Evolutionary conservation across 2,888 invertebrate species (phyloP).

Genomic region (Tetranychus piercei): DNA sequence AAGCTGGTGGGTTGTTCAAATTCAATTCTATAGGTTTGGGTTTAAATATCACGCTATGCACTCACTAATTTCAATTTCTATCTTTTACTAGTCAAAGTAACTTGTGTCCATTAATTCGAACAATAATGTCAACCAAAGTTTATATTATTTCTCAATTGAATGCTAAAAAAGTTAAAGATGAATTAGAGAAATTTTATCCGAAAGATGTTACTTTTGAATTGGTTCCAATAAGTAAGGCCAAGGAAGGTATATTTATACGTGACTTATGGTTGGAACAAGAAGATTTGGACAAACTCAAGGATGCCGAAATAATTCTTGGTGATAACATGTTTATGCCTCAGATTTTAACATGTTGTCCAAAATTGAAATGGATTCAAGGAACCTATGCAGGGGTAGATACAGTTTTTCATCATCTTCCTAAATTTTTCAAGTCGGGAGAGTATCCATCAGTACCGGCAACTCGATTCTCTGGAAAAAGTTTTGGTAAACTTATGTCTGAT

Average conservation of each 20-base stretch:
- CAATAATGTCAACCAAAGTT: not conserved
- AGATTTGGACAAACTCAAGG: constrained; percentile 26
- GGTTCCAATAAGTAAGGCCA: not conserved
- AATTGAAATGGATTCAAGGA: constrained; percentile 36
- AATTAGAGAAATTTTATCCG: not conserved
- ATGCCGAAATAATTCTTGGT: constrained; percentile 34
- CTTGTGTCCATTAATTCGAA: too few species aligned
- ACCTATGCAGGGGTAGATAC: constrained; percentile 37
- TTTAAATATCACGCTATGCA: too few species aligned
- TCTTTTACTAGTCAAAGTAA: too few species aligned
- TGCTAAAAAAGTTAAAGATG: not conserved
- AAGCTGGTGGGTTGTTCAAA: too few species aligned
- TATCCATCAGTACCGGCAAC: constrained; percentile 31
- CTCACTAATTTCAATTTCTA: too few species aligned
- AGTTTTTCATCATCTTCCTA: not conserved
- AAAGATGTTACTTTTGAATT: not conserved
- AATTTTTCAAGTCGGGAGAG: constrained; percentile 15
- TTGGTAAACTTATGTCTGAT: constrained; percentile 38
- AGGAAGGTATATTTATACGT: not conserved
- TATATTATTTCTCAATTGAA: not conserved
- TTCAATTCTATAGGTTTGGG: too few species aligned
- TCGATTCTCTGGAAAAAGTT: constrained; percentile 35
- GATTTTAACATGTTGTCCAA: constrained; percentile 32
- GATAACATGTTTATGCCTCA: constrained; percentile 35
- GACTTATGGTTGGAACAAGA: not conserved